These are phyloP conservation scores for Thalassarche chlororhynchos DNA, from an alignment of 2,113 vertebrate species.

Conservation along the genomic window DNA sequence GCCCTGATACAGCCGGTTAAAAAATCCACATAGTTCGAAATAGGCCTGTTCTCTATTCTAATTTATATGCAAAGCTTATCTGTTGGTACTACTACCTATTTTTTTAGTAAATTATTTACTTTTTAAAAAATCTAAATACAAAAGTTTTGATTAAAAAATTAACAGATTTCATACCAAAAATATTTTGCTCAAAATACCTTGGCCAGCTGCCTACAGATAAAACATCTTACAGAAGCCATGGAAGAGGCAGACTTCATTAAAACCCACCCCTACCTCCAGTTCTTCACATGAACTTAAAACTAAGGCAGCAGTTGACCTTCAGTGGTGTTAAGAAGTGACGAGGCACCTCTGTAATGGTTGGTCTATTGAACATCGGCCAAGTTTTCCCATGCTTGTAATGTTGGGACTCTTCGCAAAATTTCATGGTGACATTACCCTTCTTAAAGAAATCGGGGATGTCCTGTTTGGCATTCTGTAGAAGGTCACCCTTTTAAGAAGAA, in stretches of 20 bases:
- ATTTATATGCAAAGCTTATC: neutral
- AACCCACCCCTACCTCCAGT: neutral
- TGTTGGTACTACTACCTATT: neutral
- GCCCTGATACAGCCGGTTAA: neutral
- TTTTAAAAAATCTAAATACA: neutral
- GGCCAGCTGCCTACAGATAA: neutral
- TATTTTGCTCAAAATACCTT: neutral
- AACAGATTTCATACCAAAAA: neutral
- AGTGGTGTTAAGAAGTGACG: neutral
- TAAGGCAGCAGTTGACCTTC: neutral
- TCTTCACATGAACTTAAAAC: neutral
- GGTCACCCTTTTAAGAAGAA: neutral
- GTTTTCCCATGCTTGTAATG: neutral
- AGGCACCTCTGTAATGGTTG: neutral
- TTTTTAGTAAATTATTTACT: neutral
- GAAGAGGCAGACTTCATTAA: neutral
- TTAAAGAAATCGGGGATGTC: fast-evolving
- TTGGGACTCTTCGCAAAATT: neutral
- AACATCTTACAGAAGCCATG: neutral
- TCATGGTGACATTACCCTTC: neutral
- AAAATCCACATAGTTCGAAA: neutral
- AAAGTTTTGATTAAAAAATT: neutral
- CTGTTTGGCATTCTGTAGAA: neutral
- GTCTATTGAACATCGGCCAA: neutral
- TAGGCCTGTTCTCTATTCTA: neutral